These are phyloP conservation scores for Diplogasteroides magnus DNA, from an alignment of 1,140 invertebrate genomes.

Conservation along the genomic window DNA sequence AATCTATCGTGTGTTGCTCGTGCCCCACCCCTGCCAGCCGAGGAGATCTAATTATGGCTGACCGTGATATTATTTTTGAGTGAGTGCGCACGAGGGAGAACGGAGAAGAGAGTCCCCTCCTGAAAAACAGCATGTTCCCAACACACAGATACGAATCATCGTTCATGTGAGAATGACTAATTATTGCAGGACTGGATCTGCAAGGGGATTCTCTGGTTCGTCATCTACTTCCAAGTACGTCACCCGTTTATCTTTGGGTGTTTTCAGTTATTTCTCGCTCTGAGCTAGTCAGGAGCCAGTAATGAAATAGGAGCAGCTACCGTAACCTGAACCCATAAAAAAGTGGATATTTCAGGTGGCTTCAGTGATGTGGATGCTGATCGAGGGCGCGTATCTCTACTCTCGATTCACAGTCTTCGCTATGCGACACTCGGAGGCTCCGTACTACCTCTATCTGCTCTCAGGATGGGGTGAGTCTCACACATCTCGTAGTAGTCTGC, in stretches of 20 bases:
- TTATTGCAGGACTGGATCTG: conserved; percentile 51
- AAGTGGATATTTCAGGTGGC: conserved; percentile 47
- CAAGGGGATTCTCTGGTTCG: conserved; percentile 50
- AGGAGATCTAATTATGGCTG: no score
- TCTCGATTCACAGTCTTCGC: conserved; percentile 52
- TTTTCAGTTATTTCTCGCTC: not conserved
- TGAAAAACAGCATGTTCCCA: not conserved
- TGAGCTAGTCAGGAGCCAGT: no score
- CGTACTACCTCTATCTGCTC: conserved; percentile 44
- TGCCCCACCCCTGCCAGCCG: no score
- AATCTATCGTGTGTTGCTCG: no score
- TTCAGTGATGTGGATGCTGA: conserved; percentile 54
- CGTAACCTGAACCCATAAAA: no score
- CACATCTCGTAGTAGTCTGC: no score
- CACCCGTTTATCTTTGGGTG: conserved; percentile 8
- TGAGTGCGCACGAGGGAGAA: no score
- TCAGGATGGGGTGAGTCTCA: conserved; percentile 48
- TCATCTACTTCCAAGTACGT: conserved; percentile 53
- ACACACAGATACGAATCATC: no score
- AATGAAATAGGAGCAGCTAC: conserved; percentile 16
- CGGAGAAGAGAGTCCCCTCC: not conserved
- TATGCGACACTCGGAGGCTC: conserved; percentile 47
- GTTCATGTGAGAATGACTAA: no score
- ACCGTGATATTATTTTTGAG: no score
- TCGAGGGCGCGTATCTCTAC: conserved; percentile 51